phyloP scores from a whole-genome alignment of 37 sponge, comb jelly and placozoan genomes.

The Petrosia ficiformis region DNA sequence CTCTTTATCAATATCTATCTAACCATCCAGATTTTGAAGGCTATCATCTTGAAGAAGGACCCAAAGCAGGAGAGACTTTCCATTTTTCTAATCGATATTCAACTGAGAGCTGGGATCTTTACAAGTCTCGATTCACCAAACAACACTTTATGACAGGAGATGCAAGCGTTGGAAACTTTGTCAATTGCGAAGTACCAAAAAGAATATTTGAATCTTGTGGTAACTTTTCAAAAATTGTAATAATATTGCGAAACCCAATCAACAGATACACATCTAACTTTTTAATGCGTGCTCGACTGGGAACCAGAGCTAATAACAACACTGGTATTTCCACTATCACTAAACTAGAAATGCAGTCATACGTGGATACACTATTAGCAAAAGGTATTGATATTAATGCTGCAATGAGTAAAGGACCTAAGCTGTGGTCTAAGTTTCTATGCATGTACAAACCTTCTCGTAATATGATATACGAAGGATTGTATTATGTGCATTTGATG shows the following conservation, averaged over 20 bases:
- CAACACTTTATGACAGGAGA: slow-evolving; percentile 49
- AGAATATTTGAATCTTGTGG: slow-evolving; percentile 62
- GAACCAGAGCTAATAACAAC: background rate
- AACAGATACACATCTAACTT: slow-evolving; percentile 62
- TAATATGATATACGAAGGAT: slow-evolving; percentile 59
- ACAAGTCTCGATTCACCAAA: background rate
- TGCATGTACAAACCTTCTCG: slow-evolving; percentile 30
- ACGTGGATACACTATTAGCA: background rate
- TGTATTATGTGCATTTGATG: slow-evolving; percentile 55
- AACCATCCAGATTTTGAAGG: slow-evolving; percentile 76
- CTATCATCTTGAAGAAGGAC: slow-evolving; percentile 34
- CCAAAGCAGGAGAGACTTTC: slow-evolving; percentile 62
- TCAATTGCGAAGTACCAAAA: slow-evolving; percentile 36
- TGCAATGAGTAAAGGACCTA: background rate
- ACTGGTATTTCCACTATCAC: slow-evolving; percentile 24
- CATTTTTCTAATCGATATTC: slow-evolving; percentile 54
- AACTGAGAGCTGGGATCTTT: slow-evolving; percentile 35
- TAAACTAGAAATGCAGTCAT: slow-evolving; percentile 19
- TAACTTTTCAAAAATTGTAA: slow-evolving; percentile 47
- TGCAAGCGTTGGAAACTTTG: slow-evolving; percentile 52
- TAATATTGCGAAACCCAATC: slow-evolving; percentile 54
- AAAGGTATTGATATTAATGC: slow-evolving; percentile 16
- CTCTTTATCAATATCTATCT: slow-evolving; percentile 73
- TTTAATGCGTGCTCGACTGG: slow-evolving; percentile 25
- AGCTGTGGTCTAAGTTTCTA: slow-evolving; percentile 14